Percentiles rank a stretch among this genome's conserved stretches.
Evolutionary conservation across 2,113 vertebrate species (phyloP).

Genomic region (Nicator chloris): DNA sequence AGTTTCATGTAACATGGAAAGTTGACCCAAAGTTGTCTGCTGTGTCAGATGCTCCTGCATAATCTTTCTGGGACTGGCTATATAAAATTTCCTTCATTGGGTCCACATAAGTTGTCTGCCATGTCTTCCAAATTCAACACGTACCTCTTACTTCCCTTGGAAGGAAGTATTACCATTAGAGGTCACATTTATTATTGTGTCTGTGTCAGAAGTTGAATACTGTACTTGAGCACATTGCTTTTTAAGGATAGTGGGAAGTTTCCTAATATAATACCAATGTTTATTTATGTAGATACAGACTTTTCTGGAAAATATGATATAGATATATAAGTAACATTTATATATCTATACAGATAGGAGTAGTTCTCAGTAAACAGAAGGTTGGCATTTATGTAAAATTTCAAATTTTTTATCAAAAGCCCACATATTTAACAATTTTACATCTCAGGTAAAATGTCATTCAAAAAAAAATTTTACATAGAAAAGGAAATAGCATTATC

Average conservation of each 20-base stretch:
- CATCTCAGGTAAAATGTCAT: constrained; percentile 53
- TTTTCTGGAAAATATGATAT: neutral
- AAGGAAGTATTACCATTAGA: constrained; percentile 19
- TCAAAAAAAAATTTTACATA: neutral
- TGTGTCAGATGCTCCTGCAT: constrained; percentile 29
- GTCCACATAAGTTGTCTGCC: neutral
- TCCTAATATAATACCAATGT: neutral
- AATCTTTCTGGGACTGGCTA: neutral
- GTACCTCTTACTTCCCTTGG: constrained; percentile 42
- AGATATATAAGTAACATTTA: constrained; percentile 27
- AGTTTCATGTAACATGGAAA: constrained; percentile 5
- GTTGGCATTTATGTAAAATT: neutral
- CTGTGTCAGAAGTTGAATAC: constrained; percentile 54
- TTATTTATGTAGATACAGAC: constrained; percentile 4
- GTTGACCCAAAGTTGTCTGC: neutral
- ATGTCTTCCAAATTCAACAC: constrained; percentile 37
- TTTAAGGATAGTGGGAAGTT: constrained; percentile 14
- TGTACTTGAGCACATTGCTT: constrained; percentile 55
- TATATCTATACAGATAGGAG: constrained; percentile 11
- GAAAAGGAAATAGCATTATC: neutral
- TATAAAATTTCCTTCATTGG: neutral
- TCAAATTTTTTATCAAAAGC: neutral
- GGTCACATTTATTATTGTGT: neutral
- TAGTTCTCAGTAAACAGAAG: neutral
- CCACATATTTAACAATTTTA: neutral